Evolutionary conservation across 1,140 invertebrate genomes (phyloP), one percentile per base, ranked within the genome.

Genomic region (Apis dorsata): DNA sequence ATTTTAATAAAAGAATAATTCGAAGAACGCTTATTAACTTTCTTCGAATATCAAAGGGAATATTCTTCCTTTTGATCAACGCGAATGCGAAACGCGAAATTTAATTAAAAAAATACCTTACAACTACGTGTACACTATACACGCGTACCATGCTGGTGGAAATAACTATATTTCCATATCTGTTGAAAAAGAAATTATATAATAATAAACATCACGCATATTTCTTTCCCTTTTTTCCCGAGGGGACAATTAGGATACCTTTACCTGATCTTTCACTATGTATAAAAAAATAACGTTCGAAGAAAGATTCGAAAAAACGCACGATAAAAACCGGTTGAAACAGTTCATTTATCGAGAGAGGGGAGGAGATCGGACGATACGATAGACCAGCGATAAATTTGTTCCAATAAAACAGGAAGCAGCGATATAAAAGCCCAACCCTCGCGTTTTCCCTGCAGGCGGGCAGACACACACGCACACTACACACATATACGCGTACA

Each of bases 361-460:
- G 34, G 34, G 34, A 44, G 57, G 28, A 51, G 28, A 51, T 17
- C 44, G 68, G 17, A 28, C 24, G 24, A 19, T 0, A 10, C 12
- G 19, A 19, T 44, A 12, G 9, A 17, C 19, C 5, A 0, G 24
- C 60, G 59, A 71, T 71, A 79, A 78, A 79, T 79, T 79, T 55
- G 59, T 63, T 63, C 24, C n/a, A 63, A 63, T 79, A 44, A 62
- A 70, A 28, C n/a, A 7, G 44, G 7, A 79, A 70, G 44, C 24
- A 21, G 51, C 13, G 13, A 21, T 19, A 60, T 51, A 59, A 62
- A 62, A 19, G 3, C 34, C 34, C 34, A 44, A 17, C 44, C 77
- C 55, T 7, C 11, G 11, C 7, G 21, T 69, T 78, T 44, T 49
- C 66, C 13, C 55, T 59, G 19, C 21, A 55, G 28, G 2, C 15